These are phyloP conservation scores for Anarsia innoxiella DNA, from an alignment of 2,888 invertebrate genomes.

Conservation along the genomic window DNA sequence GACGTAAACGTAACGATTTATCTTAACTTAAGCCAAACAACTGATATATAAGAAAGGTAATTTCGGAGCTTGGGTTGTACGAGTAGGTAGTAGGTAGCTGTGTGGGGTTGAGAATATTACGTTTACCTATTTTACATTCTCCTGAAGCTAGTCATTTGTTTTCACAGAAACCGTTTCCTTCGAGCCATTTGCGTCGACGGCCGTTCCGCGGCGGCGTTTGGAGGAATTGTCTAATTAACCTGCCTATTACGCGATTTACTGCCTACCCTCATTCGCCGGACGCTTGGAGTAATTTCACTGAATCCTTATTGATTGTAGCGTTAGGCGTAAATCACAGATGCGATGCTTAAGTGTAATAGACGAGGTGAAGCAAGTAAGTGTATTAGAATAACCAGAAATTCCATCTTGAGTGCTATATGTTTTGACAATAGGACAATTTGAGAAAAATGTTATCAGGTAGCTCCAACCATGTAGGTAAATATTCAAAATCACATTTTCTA, in stretches of 20 bases:
- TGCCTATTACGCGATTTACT: conserved; percentile 60
- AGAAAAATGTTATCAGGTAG: too few species aligned
- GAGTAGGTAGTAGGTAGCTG: neutral
- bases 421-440: too few species aligned
- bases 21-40: neutral
- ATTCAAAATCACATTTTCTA: too few species aligned
- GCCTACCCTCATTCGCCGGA: neutral
- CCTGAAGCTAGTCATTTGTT: conserved; percentile 41
- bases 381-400: too few species aligned
- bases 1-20: too few species aligned
- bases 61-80: neutral
- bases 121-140: neutral
- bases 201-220: conserved; percentile 47
- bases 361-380: too few species aligned
- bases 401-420: too few species aligned
- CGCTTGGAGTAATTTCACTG: conserved; percentile 37
- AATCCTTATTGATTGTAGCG: conserved; percentile 50
- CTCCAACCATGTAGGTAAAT: too few species aligned
- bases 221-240: conserved; percentile 65
- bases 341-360: too few species aligned
- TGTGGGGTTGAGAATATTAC: too few species aligned
- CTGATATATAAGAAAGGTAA: neutral
- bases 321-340: conserved; percentile 42
- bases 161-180: conserved; percentile 34
- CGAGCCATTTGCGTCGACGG: conserved; percentile 34